Evolutionary conservation across 2,113 vertebrate species (phyloP).

Genomic region (Equus przewalskii): DNA sequence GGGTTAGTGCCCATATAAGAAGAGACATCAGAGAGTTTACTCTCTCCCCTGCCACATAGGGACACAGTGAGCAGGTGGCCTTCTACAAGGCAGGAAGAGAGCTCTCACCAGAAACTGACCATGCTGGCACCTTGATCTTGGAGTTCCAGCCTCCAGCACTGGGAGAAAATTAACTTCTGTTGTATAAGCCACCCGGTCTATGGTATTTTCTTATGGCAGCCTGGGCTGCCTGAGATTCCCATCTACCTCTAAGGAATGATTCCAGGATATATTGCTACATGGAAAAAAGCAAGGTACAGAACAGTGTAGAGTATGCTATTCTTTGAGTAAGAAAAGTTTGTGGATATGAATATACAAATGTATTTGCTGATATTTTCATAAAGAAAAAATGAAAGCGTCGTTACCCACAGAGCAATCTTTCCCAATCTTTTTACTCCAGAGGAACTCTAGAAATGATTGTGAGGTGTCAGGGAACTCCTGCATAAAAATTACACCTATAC

Average conservation of each 20-base stretch:
- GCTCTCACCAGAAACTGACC: neutral
- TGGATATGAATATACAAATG: neutral
- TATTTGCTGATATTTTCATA: neutral
- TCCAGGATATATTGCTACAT: neutral
- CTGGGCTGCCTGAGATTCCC: neutral
- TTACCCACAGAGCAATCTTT: neutral
- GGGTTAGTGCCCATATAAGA: neutral
- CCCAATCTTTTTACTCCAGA: neutral
- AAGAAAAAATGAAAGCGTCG: slow-evolving; percentile 1
- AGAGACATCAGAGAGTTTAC: neutral
- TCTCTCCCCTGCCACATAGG: neutral
- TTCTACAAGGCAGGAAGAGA: neutral
- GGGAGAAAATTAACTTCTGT: slow-evolving; percentile 9
- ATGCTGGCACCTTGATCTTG: neutral
- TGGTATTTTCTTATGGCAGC: neutral
- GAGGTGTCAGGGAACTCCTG: neutral
- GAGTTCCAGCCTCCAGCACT: neutral
- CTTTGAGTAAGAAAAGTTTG: neutral
- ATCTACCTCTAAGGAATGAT: neutral
- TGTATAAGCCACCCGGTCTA: neutral
- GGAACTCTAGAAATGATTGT: neutral
- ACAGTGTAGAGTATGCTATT: neutral
- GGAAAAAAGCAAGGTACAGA: neutral
- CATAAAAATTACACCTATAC: neutral
- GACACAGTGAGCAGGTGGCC: neutral